Base-by-base conservation (phyloP, 1,140 invertebrate genomes). In the Drosophila biarmipes region DNA sequence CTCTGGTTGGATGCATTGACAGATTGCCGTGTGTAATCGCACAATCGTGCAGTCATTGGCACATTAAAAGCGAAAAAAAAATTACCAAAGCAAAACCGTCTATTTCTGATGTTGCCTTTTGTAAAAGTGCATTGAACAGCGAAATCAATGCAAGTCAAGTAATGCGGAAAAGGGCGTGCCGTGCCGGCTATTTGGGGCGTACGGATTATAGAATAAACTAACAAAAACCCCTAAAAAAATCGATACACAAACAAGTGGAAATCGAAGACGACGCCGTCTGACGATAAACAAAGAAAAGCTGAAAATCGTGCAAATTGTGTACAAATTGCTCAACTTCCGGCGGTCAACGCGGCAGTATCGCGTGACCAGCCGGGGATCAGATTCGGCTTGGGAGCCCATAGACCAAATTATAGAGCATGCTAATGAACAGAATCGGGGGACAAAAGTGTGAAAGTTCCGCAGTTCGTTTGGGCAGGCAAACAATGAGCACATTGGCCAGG, bases 21-120 rank as follows among this genome's bases (percentile, higher is more conserved):
- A 87, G 82, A 86, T 82, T 86, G 81, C 78, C 74, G 78, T 66
- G 64, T 73, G 49, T 87, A 86, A 87, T 86, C 78, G 82, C 78
- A 87, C 82, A 82, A 87, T 87, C 78, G 85, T 86, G 78, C 74
- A 87, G 82, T 86, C 82, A 86, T 86, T 86, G 82, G 78, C 82
- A 87, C 81, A 86, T 87, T 82, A 78, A 86, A 87, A 55, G 49
- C 78, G 59, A 57, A 49, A 63, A 57, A 49, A 51, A 42, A 54
- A 54, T 40, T 43, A 46, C 55, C 64, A 37, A 61, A 71, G 21
- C 34, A 49, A 76, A 40, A 68, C 62, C 42, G 55, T 75, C 67
- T 80, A 80, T 86, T 85, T 84, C 76, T 74, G 74, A 63, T 73
- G 38, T 73, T 73, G 49, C 63, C 82, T 59, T 81, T 86, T 86